Evolutionary conservation across 2,888 invertebrate genomes (phyloP).

Genomic region (Noctua comes): DNA sequence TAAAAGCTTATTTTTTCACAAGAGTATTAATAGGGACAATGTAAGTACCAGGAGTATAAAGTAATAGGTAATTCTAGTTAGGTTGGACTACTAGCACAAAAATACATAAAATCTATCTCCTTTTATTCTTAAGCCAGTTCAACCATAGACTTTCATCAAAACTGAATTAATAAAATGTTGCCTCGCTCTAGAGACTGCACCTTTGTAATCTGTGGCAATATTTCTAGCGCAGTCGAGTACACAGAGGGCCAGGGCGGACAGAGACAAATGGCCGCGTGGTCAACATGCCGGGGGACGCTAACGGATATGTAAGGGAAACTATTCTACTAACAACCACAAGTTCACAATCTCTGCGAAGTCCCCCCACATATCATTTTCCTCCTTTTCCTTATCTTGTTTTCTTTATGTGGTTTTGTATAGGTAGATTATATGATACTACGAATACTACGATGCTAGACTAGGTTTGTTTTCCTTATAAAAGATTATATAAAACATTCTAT

Average conservation of each 20-base stretch:
- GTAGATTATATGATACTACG: neutral
- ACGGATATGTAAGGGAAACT: conserved; percentile 40
- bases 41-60: neutral
- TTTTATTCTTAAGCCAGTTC: conserved; percentile 1
- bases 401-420: neutral
- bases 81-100: neutral
- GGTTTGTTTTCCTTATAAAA: neutral
- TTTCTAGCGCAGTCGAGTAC: conserved; percentile 38
- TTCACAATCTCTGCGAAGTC: conserved; percentile 35
- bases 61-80: neutral
- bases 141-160: conserved; percentile 26
- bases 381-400: conserved; percentile 3
- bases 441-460: neutral
- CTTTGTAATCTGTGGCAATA: conserved; percentile 31
- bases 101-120: neutral
- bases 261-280: conserved; percentile 50
- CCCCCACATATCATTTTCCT: conserved; percentile 24
- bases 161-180: conserved; percentile 29
- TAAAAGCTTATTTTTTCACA: neutral
- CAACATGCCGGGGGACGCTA: conserved; percentile 18
- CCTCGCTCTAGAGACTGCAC: conserved; percentile 20
- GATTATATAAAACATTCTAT: neutral
- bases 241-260: conserved; percentile 16
- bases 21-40: neutral
- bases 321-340: conserved; percentile 26